Conservation (phyloP, 2,113 vertebrate genomes). For the Phrynosoma platyrhinos region DNA sequence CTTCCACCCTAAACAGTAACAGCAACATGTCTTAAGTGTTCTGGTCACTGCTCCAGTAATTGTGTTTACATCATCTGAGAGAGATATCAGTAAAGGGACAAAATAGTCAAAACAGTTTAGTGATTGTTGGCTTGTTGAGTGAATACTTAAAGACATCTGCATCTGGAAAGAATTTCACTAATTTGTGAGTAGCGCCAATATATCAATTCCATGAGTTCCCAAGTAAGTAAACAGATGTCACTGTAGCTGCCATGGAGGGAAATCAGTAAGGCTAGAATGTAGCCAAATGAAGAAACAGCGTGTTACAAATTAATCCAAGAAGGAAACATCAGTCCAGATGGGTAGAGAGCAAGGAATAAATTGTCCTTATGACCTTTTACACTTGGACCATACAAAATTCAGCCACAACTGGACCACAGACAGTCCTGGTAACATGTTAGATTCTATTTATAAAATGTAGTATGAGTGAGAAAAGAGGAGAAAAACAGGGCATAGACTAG, state of each 20-base stretch:
- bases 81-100: constrained; percentile 61
- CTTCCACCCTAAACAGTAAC: constrained; percentile 44
- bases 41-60: constrained; percentile 62
- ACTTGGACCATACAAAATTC: constrained; percentile 51
- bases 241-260: constrained; percentile 63
- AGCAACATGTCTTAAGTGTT: constrained; percentile 47
- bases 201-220: constrained; percentile 78
- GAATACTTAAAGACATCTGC: constrained; percentile 70
- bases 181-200: constrained; percentile 79
- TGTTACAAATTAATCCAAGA: constrained; percentile 77
- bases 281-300: constrained; percentile 72
- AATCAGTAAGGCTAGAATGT: constrained; percentile 77
- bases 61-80: constrained; percentile 70
- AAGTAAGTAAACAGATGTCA: constrained; percentile 78
- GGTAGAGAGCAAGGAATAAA: constrained; percentile 76
- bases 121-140: constrained; percentile 77
- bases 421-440: constrained; percentile 53
- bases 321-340: constrained; percentile 80
- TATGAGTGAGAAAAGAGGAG: neutral
- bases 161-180: constrained; percentile 83
- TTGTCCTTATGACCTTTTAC: constrained; percentile 75
- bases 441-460: constrained; percentile 62
- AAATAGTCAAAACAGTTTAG: constrained; percentile 61
- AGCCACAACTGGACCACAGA: constrained; percentile 67
- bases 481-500: neutral